Evolutionary conservation across 1,140 invertebrate genomes (phyloP), one percentile per base, ranked within the genome.

Genomic region (Melipona quadrifasciata): DNA sequence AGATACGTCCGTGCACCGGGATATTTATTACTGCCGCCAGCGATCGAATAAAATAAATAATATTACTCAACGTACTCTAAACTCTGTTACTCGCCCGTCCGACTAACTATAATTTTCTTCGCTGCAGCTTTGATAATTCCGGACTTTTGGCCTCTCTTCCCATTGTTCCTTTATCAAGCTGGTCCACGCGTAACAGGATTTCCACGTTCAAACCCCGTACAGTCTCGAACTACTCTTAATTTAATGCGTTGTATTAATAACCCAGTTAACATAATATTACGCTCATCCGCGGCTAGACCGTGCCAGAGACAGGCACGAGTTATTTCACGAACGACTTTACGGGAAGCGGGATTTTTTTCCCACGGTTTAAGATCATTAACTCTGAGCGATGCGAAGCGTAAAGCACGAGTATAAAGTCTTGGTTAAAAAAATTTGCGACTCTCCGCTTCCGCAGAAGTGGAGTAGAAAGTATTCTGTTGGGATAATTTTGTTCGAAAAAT

Each of bases 41-140:
- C n/a, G 21, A 55, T 82, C 51, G 58, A 82, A 55, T 39, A 75
- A 82, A 82, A 65, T 34, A 75, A 27, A 76, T 74, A 55, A 81
- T 74, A 64, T 64, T 81, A 8, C 24, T 57, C 14, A n/a, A n/a
- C 4, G 14, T 21, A 34, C 47, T 10, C 71, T 39, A 34, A 47
- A 16, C 8, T 12, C 17, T 31, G 8, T 31, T 57, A 39, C 57
- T 79, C 61, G 19, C 21, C 24, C 10, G n/a, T 5, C 64, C 5
- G 21, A 10, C 8, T 21, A 1, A 14, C 21, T n/a, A n/a, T 2
- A 27, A 68, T 79, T 67, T 34, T 67, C 61, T 16, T 10, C 21
- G 10, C 31, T 11, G n/a, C 3, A 74, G 14, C 12, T 24, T 34
- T 16, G 27, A 53, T 64, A 55, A 74, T 1, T 31, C 2, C 14